Evolutionary conservation across 2,113 vertebrate species (phyloP).

Genomic region (Nyctereutes procyonoides): DNA sequence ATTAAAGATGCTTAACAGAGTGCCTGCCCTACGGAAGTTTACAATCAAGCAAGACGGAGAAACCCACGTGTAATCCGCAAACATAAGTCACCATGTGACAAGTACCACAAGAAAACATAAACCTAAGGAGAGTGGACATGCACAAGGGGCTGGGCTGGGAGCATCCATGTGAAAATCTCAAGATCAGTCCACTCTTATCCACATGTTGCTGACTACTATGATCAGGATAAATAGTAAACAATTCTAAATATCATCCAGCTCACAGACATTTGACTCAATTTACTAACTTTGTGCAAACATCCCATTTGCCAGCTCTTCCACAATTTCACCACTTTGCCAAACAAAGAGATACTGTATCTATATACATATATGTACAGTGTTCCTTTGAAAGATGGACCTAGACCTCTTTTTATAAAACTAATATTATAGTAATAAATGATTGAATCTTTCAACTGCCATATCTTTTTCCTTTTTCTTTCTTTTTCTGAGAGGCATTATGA

Average conservation of each 20-base stretch:
- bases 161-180: neutral
- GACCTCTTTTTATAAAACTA: neutral
- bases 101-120: fast-evolving
- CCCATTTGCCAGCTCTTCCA: neutral
- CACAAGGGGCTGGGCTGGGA: fast-evolving
- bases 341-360: neutral
- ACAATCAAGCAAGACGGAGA: neutral
- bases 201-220: neutral
- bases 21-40: neutral
- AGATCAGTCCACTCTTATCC: fast-evolving
- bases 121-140: fast-evolving
- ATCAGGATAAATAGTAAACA: neutral
- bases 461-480: neutral
- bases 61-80: fast-evolving
- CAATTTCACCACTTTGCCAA: neutral
- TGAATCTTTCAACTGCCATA: neutral
- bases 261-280: no score
- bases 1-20: no score
- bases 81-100: fast-evolving
- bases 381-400: neutral
- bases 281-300: neutral
- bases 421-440: neutral
- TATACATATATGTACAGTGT: no score
- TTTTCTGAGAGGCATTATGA: no score
- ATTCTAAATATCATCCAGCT: neutral